phyloP scores from a whole-genome alignment of 2,888 invertebrate genomes.

The Cantharis lateralis region DNA sequence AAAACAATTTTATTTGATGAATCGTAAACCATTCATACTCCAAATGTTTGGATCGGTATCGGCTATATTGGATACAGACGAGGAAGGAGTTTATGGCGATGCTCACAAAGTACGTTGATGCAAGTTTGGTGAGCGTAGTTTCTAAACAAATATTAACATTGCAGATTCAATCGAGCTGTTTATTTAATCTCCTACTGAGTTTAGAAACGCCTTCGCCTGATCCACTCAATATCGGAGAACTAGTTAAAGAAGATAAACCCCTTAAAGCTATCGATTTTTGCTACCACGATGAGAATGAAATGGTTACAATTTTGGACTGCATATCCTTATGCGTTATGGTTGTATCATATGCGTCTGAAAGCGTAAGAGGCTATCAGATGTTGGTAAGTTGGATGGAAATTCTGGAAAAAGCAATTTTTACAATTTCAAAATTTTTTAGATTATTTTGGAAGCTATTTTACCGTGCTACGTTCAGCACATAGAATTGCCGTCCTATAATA shows the following conservation, averaged over 20 bases:
- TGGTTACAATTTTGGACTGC: conserved; percentile 94
- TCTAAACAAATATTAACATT: conserved; percentile 7
- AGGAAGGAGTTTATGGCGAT: conserved; percentile 84
- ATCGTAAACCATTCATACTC: conserved; percentile 96
- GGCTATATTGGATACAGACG: conserved; percentile 91
- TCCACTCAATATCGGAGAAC: conserved; percentile 88
- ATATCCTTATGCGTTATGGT: conserved; percentile 99
- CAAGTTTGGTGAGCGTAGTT: neutral
- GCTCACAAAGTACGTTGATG: conserved; percentile 76
- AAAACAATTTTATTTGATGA: conserved; percentile 97
- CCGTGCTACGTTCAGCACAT: conserved; percentile 95
- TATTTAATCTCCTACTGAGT: conserved; percentile 89
- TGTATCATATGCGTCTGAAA: conserved; percentile 96
- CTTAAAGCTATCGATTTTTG: conserved; percentile 97
- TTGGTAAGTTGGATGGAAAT: conserved; percentile 62
- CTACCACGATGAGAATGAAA: conserved; percentile 97
- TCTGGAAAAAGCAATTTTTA: neutral
- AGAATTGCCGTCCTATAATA: conserved; percentile 84
- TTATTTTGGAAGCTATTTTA: conserved; percentile 92
- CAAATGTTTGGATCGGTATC: conserved; percentile 99
- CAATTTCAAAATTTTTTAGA: conserved; percentile 60
- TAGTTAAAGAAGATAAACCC: conserved; percentile 90
- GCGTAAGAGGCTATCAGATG: conserved; percentile 90
- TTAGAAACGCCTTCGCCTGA: conserved; percentile 94
- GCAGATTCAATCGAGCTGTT: conserved; percentile 85